A percentile compares a stretch with the other conserved stretches of the same genome.
Conservation (phyloP, 2,888 invertebrate species). For the Pelosia muscerda region DNA sequence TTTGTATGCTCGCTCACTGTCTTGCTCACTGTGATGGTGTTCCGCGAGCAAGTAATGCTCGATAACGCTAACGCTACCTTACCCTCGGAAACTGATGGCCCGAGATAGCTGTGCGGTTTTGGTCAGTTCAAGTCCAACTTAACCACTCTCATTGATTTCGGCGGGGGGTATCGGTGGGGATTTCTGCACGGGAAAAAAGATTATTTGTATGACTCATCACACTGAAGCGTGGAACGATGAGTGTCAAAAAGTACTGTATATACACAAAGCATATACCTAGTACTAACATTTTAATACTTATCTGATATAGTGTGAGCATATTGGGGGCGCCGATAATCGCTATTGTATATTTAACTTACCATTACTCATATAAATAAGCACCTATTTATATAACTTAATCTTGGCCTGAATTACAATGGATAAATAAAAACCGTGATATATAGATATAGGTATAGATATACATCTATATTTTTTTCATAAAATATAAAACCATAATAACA, state of each 20-base stretch:
- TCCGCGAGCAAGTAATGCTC: too few species aligned
- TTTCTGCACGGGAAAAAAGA: too few species aligned
- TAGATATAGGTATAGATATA: background rate
- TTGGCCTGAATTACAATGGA: background rate
- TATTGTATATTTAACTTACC: background rate
- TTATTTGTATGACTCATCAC: background rate
- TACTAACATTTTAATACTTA: background rate
- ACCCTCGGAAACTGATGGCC: too few species aligned
- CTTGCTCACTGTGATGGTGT: too few species aligned
- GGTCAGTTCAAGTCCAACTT: too few species aligned
- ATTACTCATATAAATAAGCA: slow-evolving; percentile 4
- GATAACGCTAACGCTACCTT: too few species aligned
- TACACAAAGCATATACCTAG: background rate
- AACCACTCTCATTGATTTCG: too few species aligned
- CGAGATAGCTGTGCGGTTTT: too few species aligned
- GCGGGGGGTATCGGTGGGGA: too few species aligned
- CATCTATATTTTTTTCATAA: too few species aligned
- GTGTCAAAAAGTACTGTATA: background rate
- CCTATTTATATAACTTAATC: background rate
- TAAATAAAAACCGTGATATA: background rate
- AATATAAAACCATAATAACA: too few species aligned
- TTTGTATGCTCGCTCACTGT: too few species aligned
- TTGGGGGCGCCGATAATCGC: background rate
- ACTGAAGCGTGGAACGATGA: background rate
- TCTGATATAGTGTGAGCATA: slow-evolving; percentile 1